Evolutionary conservation across 35 echinoderm and acorn worm species (phyloP), one percentile per base, ranked within the genome.

Genomic region (Holothuria glaberrima): DNA sequence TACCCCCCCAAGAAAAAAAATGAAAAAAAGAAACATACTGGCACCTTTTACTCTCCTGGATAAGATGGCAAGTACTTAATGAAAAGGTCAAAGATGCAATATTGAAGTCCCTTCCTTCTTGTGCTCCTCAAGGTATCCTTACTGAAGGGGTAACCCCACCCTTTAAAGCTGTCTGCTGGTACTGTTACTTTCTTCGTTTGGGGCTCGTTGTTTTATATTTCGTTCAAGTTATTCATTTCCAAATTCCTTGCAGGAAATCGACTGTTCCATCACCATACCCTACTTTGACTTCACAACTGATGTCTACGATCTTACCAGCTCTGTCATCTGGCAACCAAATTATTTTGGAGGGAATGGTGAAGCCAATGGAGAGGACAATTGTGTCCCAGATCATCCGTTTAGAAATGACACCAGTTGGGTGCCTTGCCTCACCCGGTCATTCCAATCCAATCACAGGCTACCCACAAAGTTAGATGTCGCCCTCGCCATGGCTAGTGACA

Each of bases 271-370:
- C 31, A 83, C 97, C 14, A 91, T 99, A 0, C 97, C 97, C 4
- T 99, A 99, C 68, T 99, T 92, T 88, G 97, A 99, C 62, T 99
- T 99, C 62, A 99, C 97, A 17, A 95, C 91, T 0, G 97, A 99
- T 59, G 82, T 91, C 24, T 68, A 83, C 25, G 91, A 99, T 67
- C 66, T 99, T 24, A 90, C 93, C 32, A 68, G 62, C 56, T 82
- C 97, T 17, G 59, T 99, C 68, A 83, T 95, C 54, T 99, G 93
- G 93, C 97, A 99, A 46, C 93, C 97, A 12, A 99, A 99, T 71
- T 99, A 95, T 46, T 99, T 99, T 90, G 97, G 97, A 22, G 97
- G 97, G 19, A 88, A 95, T 79, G 94, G 94, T 0, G 73, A 86
- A 14, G 91, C 88, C 0, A 59, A 82, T 57, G 41, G 27, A 0